Evolutionary conservation across 2,113 vertebrate species (phyloP).

Genomic region (Psittacus erithacus): DNA sequence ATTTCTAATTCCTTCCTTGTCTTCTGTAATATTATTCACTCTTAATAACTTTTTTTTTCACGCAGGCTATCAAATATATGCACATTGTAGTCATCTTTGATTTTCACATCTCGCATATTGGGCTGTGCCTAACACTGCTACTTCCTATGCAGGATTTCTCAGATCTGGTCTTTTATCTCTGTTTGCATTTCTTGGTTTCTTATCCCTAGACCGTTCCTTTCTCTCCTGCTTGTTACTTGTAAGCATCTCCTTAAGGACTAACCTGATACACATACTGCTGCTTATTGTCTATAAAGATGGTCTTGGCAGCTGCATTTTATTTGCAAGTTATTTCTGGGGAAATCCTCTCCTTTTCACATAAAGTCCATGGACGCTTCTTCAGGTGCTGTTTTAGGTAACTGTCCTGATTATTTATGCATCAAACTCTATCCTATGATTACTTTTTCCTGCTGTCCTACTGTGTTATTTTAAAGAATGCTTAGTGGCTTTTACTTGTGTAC

Average conservation of each 20-base stretch:
- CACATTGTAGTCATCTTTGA: not conserved
- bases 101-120: not conserved
- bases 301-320: not conserved
- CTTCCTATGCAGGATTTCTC: not conserved
- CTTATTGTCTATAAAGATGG: not conserved
- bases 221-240: not conserved
- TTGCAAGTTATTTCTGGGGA: not conserved
- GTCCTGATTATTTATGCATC: not conserved
- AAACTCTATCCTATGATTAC: not conserved
- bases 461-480: not conserved
- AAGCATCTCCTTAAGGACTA: not conserved
- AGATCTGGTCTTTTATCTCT: constrained; percentile 1
- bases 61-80: not conserved
- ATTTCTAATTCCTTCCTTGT: not conserved
- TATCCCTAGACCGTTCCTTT: not conserved
- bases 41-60: not conserved
- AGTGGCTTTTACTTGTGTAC: not conserved
- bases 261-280: not conserved
- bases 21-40: not conserved
- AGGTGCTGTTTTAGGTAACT: not conserved
- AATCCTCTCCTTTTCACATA: not conserved
- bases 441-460: not conserved
- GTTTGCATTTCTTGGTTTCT: not conserved
- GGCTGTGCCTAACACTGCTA: not conserved
- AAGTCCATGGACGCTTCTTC: not conserved